A percentile compares a stretch with the other conserved stretches of the same genome.
These are phyloP conservation scores for Pseudopodoces humilis DNA, from an alignment of 2,113 vertebrate species.

Conservation along the genomic window DNA sequence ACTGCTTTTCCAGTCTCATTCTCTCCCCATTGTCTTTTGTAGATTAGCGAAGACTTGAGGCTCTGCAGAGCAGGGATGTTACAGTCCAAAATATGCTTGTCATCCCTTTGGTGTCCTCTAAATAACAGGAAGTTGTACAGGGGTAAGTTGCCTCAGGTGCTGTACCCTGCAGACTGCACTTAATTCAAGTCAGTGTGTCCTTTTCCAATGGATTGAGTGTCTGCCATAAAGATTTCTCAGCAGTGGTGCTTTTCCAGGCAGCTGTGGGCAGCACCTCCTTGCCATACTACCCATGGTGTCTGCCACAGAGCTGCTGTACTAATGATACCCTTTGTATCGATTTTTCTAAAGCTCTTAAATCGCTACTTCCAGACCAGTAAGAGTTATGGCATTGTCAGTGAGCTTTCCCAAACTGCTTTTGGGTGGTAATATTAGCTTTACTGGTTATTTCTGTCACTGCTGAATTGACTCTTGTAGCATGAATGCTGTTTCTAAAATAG, in stretches of 20 bases:
- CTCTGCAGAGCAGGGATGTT: neutral
- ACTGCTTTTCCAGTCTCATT: neutral
- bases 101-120: neutral
- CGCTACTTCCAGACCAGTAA: neutral
- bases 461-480: neutral
- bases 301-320: neutral
- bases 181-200: neutral
- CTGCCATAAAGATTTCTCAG: neutral
- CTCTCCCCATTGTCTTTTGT: neutral
- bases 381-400: neutral
- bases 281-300: neutral
- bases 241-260: neutral
- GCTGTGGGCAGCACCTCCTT: neutral
- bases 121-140: neutral
- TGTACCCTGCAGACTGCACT: neutral
- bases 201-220: neutral
- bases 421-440: neutral
- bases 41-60: neutral
- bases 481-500: constrained; percentile 16
- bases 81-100: neutral
- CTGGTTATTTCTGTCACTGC: neutral
- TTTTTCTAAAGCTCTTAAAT: neutral
- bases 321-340: fast-evolving
- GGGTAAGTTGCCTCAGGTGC: neutral
- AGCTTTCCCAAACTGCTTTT: neutral